A percentile compares a stretch with the other conserved stretches of the same genome.
These are phyloP conservation scores for Pseudanteris insignis DNA, from an alignment of 2,888 invertebrate genomes.

Conservation along the genomic window DNA sequence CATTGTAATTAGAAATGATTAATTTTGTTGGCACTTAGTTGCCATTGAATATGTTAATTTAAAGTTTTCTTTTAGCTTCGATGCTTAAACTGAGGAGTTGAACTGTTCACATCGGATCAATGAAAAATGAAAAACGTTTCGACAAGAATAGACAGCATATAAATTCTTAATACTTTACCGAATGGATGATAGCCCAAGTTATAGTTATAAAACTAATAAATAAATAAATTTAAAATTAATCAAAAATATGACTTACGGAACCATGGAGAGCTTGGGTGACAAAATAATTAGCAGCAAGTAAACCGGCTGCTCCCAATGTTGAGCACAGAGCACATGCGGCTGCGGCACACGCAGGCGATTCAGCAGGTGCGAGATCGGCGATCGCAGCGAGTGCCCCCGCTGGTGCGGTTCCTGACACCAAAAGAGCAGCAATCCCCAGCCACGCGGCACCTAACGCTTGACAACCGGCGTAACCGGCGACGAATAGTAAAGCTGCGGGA, in stretches of 20 bases:
- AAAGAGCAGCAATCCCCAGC: slow-evolving; percentile 70
- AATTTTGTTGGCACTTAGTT: too few species aligned
- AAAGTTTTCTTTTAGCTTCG: too few species aligned
- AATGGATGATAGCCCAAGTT: too few species aligned
- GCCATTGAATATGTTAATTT: too few species aligned
- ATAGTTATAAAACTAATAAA: too few species aligned
- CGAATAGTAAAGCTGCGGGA: slow-evolving; percentile 70
- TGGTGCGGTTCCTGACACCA: slow-evolving; percentile 70
- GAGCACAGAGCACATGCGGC: slow-evolving; percentile 68
- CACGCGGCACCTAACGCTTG: slow-evolving; percentile 70
- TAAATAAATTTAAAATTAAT: too few species aligned
- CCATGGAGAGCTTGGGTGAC: slow-evolving; percentile 71
- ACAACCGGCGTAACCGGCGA: slow-evolving; percentile 72
- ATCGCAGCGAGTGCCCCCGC: slow-evolving; percentile 71
- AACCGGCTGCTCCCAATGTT: slow-evolving; percentile 70
- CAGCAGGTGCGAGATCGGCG: slow-evolving; percentile 71
- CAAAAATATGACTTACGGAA: slow-evolving; percentile 67
- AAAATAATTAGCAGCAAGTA: slow-evolving; percentile 70
- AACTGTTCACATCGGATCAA: too few species aligned
- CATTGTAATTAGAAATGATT: too few species aligned
- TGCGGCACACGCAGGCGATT: slow-evolving; percentile 64
- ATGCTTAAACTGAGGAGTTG: too few species aligned
- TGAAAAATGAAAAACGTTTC: too few species aligned
- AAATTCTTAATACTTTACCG: too few species aligned
- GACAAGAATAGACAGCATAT: too few species aligned